Evolutionary conservation across 2,888 invertebrate genomes (phyloP).

Genomic region (Lasioglossum villosulum): DNA sequence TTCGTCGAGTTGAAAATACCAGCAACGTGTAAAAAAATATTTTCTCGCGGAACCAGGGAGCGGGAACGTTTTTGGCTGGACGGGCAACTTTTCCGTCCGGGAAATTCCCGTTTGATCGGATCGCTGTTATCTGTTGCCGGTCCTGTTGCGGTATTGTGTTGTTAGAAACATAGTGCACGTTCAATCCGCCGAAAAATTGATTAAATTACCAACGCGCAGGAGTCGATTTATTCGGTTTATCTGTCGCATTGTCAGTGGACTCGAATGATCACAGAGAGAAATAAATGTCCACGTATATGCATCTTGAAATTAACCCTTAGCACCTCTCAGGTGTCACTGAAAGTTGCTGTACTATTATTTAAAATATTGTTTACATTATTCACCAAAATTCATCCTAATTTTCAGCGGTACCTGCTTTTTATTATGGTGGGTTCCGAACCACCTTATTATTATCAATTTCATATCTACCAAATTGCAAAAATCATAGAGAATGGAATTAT

Average conservation of each 20-base stretch:
- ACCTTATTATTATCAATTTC: no score
- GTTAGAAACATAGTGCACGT: neutral
- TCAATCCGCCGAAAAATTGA: neutral
- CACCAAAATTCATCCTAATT: no score
- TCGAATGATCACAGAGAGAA: neutral
- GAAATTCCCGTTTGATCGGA: neutral
- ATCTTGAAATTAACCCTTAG: neutral
- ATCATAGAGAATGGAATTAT: no score
- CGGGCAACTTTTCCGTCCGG: neutral
- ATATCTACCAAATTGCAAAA: no score
- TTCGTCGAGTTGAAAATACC: neutral
- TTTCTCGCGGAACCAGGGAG: neutral
- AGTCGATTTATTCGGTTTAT: neutral
- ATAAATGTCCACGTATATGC: neutral
- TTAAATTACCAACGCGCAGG: neutral
- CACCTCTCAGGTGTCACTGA: no score
- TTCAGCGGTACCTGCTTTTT: no score
- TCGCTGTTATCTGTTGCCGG: neutral
- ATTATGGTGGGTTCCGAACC: no score
- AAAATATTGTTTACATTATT: no score
- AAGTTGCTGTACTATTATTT: no score
- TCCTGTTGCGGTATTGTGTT: neutral
- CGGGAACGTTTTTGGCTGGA: neutral
- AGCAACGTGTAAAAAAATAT: constrained; percentile 6
- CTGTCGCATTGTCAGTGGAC: neutral